Conservation (phyloP, 2,113 vertebrate species). For the Sapayoa aenigma region DNA sequence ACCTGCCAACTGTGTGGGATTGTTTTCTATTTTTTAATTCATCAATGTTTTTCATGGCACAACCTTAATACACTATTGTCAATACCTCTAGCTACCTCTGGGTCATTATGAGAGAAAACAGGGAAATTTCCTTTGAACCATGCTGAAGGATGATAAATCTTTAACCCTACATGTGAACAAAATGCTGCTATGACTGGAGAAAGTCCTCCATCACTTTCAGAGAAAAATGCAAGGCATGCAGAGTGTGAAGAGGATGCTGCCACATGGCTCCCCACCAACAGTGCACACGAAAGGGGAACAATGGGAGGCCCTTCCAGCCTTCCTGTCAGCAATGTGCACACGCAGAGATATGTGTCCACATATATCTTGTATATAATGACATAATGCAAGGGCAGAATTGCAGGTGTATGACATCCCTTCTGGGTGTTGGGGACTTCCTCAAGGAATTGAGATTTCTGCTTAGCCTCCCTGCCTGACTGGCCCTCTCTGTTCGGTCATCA, state of each 20-base stretch:
- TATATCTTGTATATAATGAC: neutral
- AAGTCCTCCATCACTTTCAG: neutral
- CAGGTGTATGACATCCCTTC: neutral
- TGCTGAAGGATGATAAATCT: fast-evolving
- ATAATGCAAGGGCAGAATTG: neutral
- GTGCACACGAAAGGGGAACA: fast-evolving
- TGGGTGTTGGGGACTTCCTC: neutral
- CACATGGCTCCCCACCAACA: neutral
- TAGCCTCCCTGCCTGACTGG: neutral
- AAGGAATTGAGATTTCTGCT: neutral
- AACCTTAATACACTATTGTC: neutral
- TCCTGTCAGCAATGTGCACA: neutral
- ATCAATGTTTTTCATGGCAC: neutral
- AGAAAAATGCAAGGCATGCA: neutral
- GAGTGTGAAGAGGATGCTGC: neutral
- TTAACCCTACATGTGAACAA: neutral
- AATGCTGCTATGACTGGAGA: neutral
- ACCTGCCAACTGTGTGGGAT: neutral
- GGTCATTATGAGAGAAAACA: neutral
- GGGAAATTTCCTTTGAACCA: neutral
- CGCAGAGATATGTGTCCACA: fast-evolving
- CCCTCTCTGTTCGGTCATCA: neutral
- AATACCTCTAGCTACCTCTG: neutral
- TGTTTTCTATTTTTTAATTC: neutral
- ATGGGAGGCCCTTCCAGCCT: neutral